A percentile compares a stretch with the other conserved stretches of the same genome.
Conservation (phyloP, 2,113 vertebrate genomes). For the Coryphaenoides rupestris region DNA sequence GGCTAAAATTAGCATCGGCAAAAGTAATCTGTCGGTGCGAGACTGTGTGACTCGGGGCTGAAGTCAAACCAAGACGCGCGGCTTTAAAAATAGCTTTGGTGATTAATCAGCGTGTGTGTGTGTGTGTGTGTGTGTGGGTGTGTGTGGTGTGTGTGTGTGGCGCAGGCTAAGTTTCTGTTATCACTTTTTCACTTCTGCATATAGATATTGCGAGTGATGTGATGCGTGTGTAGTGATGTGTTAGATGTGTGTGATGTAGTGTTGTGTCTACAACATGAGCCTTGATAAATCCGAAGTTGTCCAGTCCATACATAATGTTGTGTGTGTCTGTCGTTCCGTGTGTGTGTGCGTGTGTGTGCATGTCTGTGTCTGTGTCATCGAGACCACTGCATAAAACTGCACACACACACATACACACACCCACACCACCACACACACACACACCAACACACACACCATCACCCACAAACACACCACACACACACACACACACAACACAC, state of each 20-base stretch:
- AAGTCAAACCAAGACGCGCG: neutral
- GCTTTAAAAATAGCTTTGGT: neutral
- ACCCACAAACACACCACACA: slow-evolving; percentile 19
- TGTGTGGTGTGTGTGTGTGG: no score
- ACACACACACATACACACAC: slow-evolving; percentile 16
- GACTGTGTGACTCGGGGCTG: neutral
- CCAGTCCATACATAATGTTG: no score
- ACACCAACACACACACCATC: slow-evolving; percentile 3
- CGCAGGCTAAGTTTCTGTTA: neutral
- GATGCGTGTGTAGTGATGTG: neutral
- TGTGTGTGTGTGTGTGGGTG: no score
- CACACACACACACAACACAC: no score
- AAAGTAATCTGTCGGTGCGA: no score
- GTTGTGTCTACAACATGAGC: no score
- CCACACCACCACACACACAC: slow-evolving; percentile 4
- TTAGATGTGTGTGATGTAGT: neutral
- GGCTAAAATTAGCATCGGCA: no score
- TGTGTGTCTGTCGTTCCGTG: neutral
- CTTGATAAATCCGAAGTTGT: slow-evolving; percentile 20
- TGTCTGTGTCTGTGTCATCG: neutral
- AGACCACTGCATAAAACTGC: slow-evolving; percentile 10
- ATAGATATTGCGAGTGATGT: neutral
- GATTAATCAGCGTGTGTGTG: neutral
- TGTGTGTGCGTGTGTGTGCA: slow-evolving; percentile 7
- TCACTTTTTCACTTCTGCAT: neutral